Evolutionary conservation across 2,797 vertebrate species (phyloP).

Genomic region (Lerista edwardsae): DNA sequence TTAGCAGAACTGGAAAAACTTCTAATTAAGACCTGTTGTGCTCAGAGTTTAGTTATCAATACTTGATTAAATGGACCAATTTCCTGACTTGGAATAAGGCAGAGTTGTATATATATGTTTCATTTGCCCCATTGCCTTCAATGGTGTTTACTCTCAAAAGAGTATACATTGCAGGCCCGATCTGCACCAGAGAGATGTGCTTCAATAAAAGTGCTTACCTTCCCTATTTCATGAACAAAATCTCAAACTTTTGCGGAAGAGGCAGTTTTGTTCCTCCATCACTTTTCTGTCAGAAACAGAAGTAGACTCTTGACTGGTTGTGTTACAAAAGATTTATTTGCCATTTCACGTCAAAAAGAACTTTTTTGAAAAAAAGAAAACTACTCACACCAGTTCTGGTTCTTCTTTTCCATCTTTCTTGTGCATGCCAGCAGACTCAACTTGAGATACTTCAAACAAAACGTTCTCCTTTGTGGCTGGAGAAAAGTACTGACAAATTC

Average conservation of each 20-base stretch:
- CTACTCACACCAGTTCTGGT: constrained; percentile 70
- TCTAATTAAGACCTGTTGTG: too few relatives aligned
- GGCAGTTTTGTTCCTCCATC: constrained; percentile 72
- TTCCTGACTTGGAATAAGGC: too few relatives aligned
- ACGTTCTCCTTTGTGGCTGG: constrained; percentile 71
- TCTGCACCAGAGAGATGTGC: too few relatives aligned
- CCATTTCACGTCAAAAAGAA: constrained; percentile 70
- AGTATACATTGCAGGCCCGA: neutral
- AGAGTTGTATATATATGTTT: too few relatives aligned
- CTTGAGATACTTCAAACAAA: constrained; percentile 77
- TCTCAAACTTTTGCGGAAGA: constrained; percentile 50
- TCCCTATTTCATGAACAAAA: neutral
- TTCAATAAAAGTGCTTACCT: neutral
- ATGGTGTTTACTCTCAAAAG: too few relatives aligned
- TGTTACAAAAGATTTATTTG: too few relatives aligned
- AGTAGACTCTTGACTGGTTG: constrained; percentile 61
- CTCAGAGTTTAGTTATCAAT: too few relatives aligned
- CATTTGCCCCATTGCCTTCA: too few relatives aligned
- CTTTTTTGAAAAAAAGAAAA: constrained; percentile 70
- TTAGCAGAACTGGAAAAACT: too few relatives aligned
- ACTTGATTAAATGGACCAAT: too few relatives aligned
- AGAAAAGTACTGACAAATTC: constrained; percentile 77
- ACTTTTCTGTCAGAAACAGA: constrained; percentile 60
- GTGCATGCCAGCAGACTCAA: constrained; percentile 65
- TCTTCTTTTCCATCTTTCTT: constrained; percentile 72